These are phyloP conservation scores for Melitaea athalia DNA, from an alignment of 2,888 invertebrate species.

Conservation along the genomic window DNA sequence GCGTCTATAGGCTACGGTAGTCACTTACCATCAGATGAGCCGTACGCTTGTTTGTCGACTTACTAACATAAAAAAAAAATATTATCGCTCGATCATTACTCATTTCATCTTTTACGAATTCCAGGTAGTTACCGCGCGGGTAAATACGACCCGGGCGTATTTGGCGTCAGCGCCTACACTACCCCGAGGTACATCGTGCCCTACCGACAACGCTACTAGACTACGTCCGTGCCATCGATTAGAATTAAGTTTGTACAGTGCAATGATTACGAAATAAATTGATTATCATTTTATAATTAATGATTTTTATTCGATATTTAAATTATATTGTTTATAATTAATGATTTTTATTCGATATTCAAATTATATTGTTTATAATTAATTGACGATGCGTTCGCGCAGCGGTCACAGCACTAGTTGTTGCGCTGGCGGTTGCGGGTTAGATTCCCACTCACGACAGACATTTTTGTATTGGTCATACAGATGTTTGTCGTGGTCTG, in stretches of 20 bases:
- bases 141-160: constrained; percentile 61
- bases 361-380: too few species aligned
- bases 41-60: too few species aligned
- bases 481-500: too few species aligned
- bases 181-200: constrained; percentile 51
- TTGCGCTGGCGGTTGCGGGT: too few species aligned
- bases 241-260: constrained; percentile 48
- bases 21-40: too few species aligned
- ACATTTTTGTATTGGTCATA: too few species aligned
- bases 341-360: not conserved
- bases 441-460: too few species aligned
- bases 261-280: constrained; percentile 44
- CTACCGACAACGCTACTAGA: constrained; percentile 53
- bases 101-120: constrained; percentile 33
- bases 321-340: not conserved
- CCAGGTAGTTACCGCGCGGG: constrained; percentile 72
- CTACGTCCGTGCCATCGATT: constrained; percentile 38
- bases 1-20: too few species aligned
- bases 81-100: not conserved
- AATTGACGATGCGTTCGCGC: too few species aligned
- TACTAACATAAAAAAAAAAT: too few species aligned
- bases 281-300: constrained; percentile 27
- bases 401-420: too few species aligned
- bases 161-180: constrained; percentile 53
- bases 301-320: not conserved